These are phyloP conservation scores for Pseudomyrmex sp. DNA, from an alignment of 1,140 invertebrate species.

Conservation along the genomic window DNA sequence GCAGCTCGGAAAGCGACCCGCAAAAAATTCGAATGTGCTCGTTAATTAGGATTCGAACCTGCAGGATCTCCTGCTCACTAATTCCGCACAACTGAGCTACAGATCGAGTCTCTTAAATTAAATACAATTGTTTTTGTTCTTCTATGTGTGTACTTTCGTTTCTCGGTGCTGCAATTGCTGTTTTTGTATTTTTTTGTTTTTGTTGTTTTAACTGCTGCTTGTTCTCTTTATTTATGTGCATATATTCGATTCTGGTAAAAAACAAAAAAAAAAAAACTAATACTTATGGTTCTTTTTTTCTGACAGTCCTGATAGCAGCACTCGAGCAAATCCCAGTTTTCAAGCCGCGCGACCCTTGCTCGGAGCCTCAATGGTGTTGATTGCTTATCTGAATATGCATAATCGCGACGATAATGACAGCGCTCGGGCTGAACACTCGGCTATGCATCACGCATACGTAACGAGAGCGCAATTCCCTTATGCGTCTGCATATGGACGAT, in stretches of 20 bases:
- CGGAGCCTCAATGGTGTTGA: slow-evolving; percentile 71
- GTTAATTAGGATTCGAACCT: too few relatives aligned
- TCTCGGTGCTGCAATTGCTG: too few relatives aligned
- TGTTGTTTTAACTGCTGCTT: background rate
- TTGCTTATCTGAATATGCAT: slow-evolving; percentile 76
- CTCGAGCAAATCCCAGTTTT: slow-evolving; percentile 59
- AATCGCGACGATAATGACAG: slow-evolving; percentile 71
- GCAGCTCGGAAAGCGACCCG: too few relatives aligned
- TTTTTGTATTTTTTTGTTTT: too few relatives aligned
- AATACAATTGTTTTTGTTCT: too few relatives aligned
- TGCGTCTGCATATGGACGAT: slow-evolving; percentile 58
- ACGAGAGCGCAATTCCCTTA: slow-evolving; percentile 72
- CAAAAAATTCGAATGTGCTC: too few relatives aligned
- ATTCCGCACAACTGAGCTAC: too few relatives aligned
- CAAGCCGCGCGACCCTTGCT: slow-evolving; percentile 55
- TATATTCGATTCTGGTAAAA: too few relatives aligned
- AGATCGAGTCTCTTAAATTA: too few relatives aligned
- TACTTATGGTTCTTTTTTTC: background rate
- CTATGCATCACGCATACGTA: slow-evolving; percentile 67
- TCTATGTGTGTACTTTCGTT: too few relatives aligned
- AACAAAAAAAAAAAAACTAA: background rate
- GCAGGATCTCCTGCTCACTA: too few relatives aligned
- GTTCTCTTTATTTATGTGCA: background rate
- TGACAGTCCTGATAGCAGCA: background rate
- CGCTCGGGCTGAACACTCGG: slow-evolving; percentile 60